Percentiles rank a stretch among this genome's conserved stretches.
Evolutionary conservation across 2,113 vertebrate species (phyloP).

Genomic region (Collichthys lucidus): DNA sequence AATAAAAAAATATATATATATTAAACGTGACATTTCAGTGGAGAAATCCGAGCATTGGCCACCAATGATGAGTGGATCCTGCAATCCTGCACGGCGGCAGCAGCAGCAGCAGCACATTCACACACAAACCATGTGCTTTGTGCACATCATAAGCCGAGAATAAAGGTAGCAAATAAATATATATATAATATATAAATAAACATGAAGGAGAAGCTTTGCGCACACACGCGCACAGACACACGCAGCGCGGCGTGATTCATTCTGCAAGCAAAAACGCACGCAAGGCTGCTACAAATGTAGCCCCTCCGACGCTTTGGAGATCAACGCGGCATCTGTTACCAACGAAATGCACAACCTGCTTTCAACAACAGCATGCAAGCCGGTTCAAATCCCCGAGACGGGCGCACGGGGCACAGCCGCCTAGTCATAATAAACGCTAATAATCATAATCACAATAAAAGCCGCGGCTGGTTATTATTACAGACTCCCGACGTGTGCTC

Average conservation of each 20-base stretch:
- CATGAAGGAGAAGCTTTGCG: not conserved
- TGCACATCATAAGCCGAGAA: conserved; percentile 34
- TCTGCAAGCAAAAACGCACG: conserved; percentile 60
- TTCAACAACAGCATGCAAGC: conserved; percentile 41
- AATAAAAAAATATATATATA: not conserved
- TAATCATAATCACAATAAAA: conserved; percentile 3
- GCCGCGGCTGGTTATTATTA: conserved; percentile 39
- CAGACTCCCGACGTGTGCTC: conserved; percentile 37
- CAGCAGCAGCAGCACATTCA: not conserved
- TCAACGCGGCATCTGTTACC: conserved; percentile 75
- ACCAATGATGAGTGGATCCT: conserved; percentile 35
- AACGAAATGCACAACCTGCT: conserved; percentile 72
- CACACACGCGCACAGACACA: not conserved
- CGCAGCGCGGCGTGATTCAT: conserved; percentile 65
- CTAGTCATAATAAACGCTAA: conserved; percentile 17
- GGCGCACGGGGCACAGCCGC: conserved; percentile 13
- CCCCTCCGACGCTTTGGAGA: conserved; percentile 60
- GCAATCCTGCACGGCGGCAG: conserved; percentile 33
- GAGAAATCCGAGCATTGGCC: conserved; percentile 37
- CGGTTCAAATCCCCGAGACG: conserved; percentile 48
- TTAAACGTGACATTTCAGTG: conserved; percentile 21
- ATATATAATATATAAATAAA: no score
- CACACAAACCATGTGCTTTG: conserved; percentile 66
- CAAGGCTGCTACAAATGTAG: conserved; percentile 49
- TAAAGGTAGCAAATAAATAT: not conserved